phyloP scores from a whole-genome alignment of 2,113 vertebrate genomes.

The Uria aalge region DNA sequence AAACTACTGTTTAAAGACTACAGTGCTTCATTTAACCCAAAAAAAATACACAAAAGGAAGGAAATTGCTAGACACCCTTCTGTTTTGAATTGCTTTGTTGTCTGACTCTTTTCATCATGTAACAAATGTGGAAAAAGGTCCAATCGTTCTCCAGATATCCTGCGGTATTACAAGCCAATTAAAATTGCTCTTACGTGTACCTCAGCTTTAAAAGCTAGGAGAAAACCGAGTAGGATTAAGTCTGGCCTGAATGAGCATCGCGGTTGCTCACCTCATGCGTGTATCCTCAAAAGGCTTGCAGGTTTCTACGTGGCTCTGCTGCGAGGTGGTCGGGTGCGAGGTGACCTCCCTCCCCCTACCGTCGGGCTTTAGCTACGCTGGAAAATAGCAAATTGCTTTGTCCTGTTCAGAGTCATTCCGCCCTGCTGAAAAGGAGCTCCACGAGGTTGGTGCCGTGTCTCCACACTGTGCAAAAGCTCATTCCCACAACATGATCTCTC shows the following conservation, averaged over 20 bases:
- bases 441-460: not conserved
- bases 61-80: not conserved
- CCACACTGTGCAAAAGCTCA: not conserved
- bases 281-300: not conserved
- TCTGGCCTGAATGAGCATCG: not conserved
- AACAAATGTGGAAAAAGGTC: not conserved
- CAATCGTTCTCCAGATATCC: not conserved
- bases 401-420: not conserved
- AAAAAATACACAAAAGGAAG: not conserved
- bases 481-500: not conserved
- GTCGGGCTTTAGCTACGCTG: not conserved
- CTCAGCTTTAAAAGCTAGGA: not conserved
- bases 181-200: not conserved
- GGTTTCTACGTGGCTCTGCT: not conserved
- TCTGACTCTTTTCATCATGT: not conserved
- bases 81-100: constrained; percentile 14
- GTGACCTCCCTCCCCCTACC: not conserved
- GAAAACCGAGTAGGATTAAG: not conserved
- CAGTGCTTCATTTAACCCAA: not conserved
- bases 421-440: not conserved
- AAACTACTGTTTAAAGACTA: not conserved
- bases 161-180: constrained; percentile 41
- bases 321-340: not conserved
- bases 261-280: not conserved
- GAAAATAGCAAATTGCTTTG: not conserved